Evolutionary conservation across 2,797 vertebrate species (phyloP).

Genomic region (Pseudochaenichthys georgianus): DNA sequence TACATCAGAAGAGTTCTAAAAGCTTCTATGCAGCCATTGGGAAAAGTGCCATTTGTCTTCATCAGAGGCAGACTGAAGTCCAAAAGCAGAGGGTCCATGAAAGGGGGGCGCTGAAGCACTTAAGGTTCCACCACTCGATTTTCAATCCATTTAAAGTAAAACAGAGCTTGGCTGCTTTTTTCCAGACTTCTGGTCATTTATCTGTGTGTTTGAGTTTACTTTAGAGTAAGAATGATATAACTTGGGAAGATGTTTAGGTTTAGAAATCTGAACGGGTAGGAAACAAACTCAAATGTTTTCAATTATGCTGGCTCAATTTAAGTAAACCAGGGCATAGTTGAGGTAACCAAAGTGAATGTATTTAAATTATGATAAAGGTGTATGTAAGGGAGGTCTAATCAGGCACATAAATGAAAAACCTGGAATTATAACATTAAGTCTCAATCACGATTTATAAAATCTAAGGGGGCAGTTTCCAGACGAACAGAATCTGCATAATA

Average conservation of each 20-base stretch:
- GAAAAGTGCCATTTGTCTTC: constrained; percentile 65
- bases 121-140: constrained; percentile 51
- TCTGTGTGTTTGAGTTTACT: constrained; percentile 14
- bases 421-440: too few species aligned
- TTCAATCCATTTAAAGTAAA: constrained; percentile 57
- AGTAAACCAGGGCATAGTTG: neutral
- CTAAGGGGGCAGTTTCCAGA: neutral
- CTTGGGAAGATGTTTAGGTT: neutral
- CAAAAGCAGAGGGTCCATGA: constrained; percentile 53
- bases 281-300: constrained; percentile 16
- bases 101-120: constrained; percentile 51
- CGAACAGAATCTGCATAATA: neutral
- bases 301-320: neutral
- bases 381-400: neutral
- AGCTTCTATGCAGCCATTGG: constrained; percentile 16
- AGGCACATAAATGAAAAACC: neutral
- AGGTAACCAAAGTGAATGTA: constrained; percentile 1
- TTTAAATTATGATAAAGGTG: too few species aligned
- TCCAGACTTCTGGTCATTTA: constrained; percentile 7
- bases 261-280: neutral
- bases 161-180: constrained; percentile 27
- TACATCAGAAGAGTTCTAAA: constrained; percentile 9
- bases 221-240: constrained; percentile 13
- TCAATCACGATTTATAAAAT: neutral
- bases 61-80: constrained; percentile 61